Percentiles rank a stretch among this genome's conserved stretches.
These are phyloP conservation scores for Drosophila ironensis DNA, from an alignment of 1,140 invertebrate species.

Conservation along the genomic window DNA sequence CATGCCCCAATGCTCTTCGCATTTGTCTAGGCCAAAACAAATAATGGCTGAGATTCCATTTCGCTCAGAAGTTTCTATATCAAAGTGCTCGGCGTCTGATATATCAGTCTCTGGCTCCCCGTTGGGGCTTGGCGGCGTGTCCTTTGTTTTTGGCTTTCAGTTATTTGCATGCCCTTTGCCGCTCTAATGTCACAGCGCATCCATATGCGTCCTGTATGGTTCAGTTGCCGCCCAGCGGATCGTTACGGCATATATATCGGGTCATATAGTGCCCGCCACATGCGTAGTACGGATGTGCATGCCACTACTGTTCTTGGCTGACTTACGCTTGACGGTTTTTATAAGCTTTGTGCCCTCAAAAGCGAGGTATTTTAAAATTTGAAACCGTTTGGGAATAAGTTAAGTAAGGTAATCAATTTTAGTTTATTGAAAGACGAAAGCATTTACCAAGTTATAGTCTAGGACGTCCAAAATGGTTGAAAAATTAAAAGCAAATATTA, in stretches of 20 bases:
- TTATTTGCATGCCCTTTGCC: slow-evolving; percentile 42
- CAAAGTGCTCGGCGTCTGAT: slow-evolving; percentile 38
- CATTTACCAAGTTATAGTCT: no score
- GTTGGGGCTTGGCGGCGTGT: neutral
- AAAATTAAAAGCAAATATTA: no score
- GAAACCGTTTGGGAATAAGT: no score
- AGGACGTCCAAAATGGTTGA: no score
- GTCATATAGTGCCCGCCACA: no score
- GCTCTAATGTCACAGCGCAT: slow-evolving; percentile 22
- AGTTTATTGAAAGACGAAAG: no score
- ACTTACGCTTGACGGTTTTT: neutral
- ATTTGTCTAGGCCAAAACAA: slow-evolving; percentile 41
- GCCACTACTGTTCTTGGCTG: neutral
- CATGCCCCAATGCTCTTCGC: neutral
- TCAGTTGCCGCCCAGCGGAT: slow-evolving; percentile 33
- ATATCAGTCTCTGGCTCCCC: slow-evolving; percentile 24
- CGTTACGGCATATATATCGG: neutral
- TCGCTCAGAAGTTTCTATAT: slow-evolving; percentile 35
- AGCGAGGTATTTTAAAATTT: neutral
- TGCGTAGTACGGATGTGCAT: neutral
- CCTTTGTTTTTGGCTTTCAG: slow-evolving; percentile 43
- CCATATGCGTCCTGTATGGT: neutral
- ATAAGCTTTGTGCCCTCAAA: neutral
- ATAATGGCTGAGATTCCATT: slow-evolving; percentile 48
- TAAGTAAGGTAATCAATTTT: no score